Evolutionary conservation across 2,113 vertebrate genomes (phyloP).

Genomic region (Corydoras maculifer): DNA sequence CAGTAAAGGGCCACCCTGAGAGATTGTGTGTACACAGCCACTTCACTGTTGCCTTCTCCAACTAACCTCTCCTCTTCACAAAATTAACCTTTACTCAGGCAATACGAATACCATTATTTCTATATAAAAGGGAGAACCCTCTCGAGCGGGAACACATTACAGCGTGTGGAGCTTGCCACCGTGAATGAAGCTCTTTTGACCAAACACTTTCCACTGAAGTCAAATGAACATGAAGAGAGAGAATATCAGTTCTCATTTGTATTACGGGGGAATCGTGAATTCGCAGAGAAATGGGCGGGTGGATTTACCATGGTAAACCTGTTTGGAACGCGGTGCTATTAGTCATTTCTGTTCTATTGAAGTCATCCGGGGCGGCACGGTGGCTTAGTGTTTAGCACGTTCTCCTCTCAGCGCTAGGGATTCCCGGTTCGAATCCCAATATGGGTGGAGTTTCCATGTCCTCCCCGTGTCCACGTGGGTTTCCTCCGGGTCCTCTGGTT

Average conservation of each 20-base stretch:
- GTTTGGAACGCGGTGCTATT: too few relatives aligned
- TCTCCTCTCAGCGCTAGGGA: too few relatives aligned
- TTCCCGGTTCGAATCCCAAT: too few relatives aligned
- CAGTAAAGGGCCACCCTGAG: constrained; percentile 2
- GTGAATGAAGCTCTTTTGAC: constrained; percentile 19
- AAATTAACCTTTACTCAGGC: background rate
- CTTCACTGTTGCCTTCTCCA: background rate
- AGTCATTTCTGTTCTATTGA: too few relatives aligned
- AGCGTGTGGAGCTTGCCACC: background rate
- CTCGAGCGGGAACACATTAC: constrained; percentile 17
- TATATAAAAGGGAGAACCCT: background rate
- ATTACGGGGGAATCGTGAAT: too few relatives aligned
- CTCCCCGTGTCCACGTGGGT: too few relatives aligned
- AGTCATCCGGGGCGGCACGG: too few relatives aligned
- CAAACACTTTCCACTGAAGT: constrained; percentile 23
- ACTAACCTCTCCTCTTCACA: constrained; percentile 6
- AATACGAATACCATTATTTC: constrained; percentile 6
- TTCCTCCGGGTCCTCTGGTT: too few relatives aligned
- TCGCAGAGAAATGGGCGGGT: too few relatives aligned
- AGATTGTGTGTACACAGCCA: background rate
- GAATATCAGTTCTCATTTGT: constrained; percentile 17
- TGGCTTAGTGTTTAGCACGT: too few relatives aligned
- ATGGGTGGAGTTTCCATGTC: too few relatives aligned
- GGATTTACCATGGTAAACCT: too few relatives aligned
- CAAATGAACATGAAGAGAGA: constrained; percentile 27